Evolutionary conservation across 2,113 vertebrate species (phyloP), one percentile per base, ranked within the genome.

Genomic region (Oxyruncus cristatus): DNA sequence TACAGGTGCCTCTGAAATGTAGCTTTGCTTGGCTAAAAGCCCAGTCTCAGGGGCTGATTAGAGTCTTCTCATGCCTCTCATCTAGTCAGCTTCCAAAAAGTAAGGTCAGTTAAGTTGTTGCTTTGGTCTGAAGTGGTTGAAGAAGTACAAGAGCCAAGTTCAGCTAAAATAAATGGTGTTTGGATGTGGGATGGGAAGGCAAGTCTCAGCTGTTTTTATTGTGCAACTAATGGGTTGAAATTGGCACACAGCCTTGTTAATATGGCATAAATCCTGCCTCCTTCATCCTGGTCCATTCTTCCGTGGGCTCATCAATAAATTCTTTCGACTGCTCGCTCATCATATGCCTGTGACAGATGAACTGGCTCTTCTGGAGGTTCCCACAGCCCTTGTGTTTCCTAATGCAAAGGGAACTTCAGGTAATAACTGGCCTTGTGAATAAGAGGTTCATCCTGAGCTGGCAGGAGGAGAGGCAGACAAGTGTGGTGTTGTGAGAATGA

Each of bases 221-320:
- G n/a, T 85, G 88, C 81, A 88, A 49, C 66, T 96, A 95, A 93
- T 85, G 89, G 74, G 82, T 65, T 85, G 71, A 86, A 96, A 87
- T 81, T 95, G 92, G 83, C 76, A 49, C 44, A 16, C 20, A 63
- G 89, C 79, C 85, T 92, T 88, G 71, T 96, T 95, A 94, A 93
- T 92, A 77, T 61, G 94, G 66, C 58, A 95, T 94, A 94, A 93
- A 96, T 95, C 81, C 35, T 93, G n/a, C 63, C 62, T 66, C 59
- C 67, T 83, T 83, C 88, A 21, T 76, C 85, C 72, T 52, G 15
- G 18, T 49, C 58, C 4, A 2, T 93, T 93, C 62, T 66, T 88
- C 87, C 66, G 32, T 76, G 59, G 44, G 28, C 71, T 95, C 49
- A 46, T 93, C 92, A 68, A 89, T 97, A 93, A 93, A 95, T 97